A percentile compares a stretch with the other conserved stretches of the same genome.
Conservation (phyloP, 1,140 invertebrate species). For the Drosophila tsacasi region DNA sequence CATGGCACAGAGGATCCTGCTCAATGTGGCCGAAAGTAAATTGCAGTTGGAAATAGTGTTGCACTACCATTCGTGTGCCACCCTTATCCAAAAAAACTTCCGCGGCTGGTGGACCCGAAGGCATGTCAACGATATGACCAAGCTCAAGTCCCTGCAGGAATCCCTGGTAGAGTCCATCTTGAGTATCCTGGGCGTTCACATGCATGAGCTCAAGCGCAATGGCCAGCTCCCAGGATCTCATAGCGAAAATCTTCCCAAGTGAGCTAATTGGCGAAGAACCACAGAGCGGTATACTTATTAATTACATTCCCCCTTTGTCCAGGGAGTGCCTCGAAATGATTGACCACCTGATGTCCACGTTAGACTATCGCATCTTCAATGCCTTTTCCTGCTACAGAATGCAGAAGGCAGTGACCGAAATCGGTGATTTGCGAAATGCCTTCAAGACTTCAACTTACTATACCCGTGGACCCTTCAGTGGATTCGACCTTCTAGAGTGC, state of each 20-base stretch:
- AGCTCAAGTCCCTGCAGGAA: constrained; percentile 5
- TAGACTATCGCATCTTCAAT: constrained; percentile 29
- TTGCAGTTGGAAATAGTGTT: constrained; percentile 7
- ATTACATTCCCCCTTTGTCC: too few relatives aligned
- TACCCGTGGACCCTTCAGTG: constrained; percentile 22
- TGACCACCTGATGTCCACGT: constrained; percentile 3
- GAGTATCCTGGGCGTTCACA: not conserved
- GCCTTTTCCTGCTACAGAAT: constrained; percentile 9
- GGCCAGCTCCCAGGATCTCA: constrained; percentile 15
- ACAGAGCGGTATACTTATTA: not conserved
- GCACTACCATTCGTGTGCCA: constrained; percentile 7
- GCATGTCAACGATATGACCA: constrained; percentile 22
- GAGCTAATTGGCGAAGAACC: not conserved
- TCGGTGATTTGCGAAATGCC: not conserved
- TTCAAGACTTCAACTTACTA: not conserved
- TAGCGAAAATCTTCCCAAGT: constrained; percentile 2
- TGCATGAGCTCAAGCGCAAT: not conserved
- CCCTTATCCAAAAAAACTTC: constrained; percentile 52
- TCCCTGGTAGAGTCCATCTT: constrained; percentile 3
- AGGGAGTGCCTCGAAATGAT: not conserved
- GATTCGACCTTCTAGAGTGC: constrained; percentile 2
- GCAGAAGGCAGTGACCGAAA: not conserved
- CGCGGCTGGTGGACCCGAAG: constrained; percentile 66
- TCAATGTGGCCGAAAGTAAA: not conserved
- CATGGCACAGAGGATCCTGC: not conserved